Evolutionary conservation across 2,797 vertebrate species (phyloP).

Genomic region (Crotalus adamanteus): DNA sequence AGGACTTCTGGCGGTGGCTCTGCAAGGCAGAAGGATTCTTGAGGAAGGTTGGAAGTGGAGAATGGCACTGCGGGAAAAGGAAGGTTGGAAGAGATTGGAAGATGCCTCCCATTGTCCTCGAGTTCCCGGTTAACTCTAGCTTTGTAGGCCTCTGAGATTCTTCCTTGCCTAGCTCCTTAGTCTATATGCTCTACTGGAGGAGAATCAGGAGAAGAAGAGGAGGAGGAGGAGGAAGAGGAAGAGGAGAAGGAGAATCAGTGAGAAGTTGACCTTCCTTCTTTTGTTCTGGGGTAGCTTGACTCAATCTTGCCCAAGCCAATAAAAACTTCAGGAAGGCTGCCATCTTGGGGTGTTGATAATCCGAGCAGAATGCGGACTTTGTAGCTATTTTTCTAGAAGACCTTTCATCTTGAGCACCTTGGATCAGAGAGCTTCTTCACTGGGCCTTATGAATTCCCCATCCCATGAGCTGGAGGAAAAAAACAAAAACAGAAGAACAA

Average conservation of each 20-base stretch:
- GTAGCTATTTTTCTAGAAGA: too few relatives aligned
- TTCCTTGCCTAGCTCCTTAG: rapidly evolving
- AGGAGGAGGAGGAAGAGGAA: too few relatives aligned
- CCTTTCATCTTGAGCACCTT: background rate
- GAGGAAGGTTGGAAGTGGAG: rapidly evolving
- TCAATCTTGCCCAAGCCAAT: background rate
- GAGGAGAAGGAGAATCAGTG: too few relatives aligned
- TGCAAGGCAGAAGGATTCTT: rapidly evolving
- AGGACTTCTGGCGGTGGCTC: rapidly evolving
- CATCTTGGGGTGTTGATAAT: background rate
- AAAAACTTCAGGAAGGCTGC: background rate
- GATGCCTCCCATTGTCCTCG: background rate
- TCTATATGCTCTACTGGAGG: background rate
- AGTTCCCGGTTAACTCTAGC: background rate
- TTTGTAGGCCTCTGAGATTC: background rate
- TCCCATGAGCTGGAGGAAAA: background rate
- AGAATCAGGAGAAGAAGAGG: background rate
- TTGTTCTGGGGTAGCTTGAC: background rate
- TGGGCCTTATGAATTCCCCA: background rate
- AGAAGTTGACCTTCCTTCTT: background rate
- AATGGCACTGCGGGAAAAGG: rapidly evolving
- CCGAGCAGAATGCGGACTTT: too few relatives aligned
- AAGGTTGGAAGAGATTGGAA: background rate
- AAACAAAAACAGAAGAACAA: slow-evolving; percentile 6
- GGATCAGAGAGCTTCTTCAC: background rate